Conservation (phyloP, 2,113 vertebrate genomes). For the Hystrix cristata region DNA sequence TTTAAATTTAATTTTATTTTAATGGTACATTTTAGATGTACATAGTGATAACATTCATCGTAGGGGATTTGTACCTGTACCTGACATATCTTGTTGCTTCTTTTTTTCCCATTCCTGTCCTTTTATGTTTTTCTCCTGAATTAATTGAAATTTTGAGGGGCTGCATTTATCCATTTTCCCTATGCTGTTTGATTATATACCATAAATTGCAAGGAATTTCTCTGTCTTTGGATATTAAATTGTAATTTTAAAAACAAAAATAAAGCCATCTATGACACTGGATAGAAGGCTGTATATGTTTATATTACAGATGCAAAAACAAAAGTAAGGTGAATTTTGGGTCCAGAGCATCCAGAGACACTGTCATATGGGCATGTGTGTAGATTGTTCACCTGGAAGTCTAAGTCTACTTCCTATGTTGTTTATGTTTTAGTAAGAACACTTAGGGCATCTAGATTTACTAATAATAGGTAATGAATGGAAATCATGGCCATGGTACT, state of each 20-base stretch:
- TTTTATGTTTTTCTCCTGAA: slow-evolving; percentile 4
- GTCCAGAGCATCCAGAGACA: background rate
- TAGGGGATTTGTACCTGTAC: no score
- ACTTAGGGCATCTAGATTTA: background rate
- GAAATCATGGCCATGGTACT: background rate
- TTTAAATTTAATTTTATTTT: no score
- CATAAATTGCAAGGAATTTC: slow-evolving; percentile 43
- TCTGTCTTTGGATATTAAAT: slow-evolving; percentile 42
- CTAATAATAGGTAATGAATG: background rate
- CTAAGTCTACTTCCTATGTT: background rate
- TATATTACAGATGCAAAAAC: background rate
- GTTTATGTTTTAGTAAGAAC: background rate
- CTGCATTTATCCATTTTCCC: background rate
- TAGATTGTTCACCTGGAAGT: background rate
- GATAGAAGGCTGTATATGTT: slow-evolving; percentile 26
- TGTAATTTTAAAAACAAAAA: slow-evolving; percentile 13
- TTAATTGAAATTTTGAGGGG: background rate
- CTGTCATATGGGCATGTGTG: background rate
- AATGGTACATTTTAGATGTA: no score
- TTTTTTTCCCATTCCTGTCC: no score
- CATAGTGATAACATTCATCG: no score
- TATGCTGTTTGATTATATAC: background rate
- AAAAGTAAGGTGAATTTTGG: slow-evolving; percentile 42
- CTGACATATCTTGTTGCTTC: no score
- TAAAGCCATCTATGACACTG: background rate